Evolutionary conservation across 2,797 vertebrate species (phyloP), one percentile per base, ranked within the genome.

Genomic region (Triplophysa yarkandensis): DNA sequence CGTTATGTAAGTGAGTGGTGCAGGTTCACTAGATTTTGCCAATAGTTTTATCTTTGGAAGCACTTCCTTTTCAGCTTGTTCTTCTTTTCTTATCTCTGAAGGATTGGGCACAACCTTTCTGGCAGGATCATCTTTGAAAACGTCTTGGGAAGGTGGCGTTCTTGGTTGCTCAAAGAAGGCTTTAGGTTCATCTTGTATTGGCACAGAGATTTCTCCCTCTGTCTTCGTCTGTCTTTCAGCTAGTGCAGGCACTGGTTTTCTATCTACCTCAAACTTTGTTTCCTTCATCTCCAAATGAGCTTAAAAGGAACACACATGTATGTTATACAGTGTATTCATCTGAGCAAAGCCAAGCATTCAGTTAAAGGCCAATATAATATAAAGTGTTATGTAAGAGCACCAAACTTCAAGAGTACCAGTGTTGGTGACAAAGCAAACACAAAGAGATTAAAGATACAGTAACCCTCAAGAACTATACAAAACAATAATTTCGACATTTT

Each of bases 281-380:
- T 86, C 86, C 86, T 87, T 91, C 85, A 83, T 82, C 63, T 86
- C 84, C 55, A 87, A 87, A 57, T 89, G 85, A 85, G 88, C 92
- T 95, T 88, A 78, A 86, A 82, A 83, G 77, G 52, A 74, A 86
- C 86, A 83, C 43, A 83, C 52, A 30, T 6, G 78, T 84, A 28
- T n/a, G 79, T 63, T 80, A 88, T 81, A 54, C 44, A 84, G 63
- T 28, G 8, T 28, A 63, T 62, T 58, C 34, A 70, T 74, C 23
- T 5, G 58, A 19, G 14, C 16, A 70, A 39, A 28, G 52, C 44
- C 28, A 55, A 4, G 52, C 83, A 89, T 86, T 87, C 84, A 86
- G 19, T 58, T 81, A 81, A 88, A 64, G 46, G 48, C 2, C 17
- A 4, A 58, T 43, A 48, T 48, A 74, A 21, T 28, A 6, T 69